Conservation (phyloP, 2,113 vertebrate genomes). For the Okapia johnstoni region DNA sequence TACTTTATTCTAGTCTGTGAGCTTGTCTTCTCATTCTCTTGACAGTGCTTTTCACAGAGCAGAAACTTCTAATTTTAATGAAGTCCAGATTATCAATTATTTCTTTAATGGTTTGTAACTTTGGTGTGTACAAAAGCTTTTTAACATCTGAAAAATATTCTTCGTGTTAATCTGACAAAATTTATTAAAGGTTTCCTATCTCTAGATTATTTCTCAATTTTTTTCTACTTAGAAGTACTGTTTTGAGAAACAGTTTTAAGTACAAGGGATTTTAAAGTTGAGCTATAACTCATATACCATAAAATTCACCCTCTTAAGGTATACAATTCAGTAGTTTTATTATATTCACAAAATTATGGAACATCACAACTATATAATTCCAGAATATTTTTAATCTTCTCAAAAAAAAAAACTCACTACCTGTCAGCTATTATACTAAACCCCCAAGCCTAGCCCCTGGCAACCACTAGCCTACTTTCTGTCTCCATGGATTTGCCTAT, state of each 20-base stretch:
- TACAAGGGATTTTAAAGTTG: neutral
- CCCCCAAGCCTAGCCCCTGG: neutral
- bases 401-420: neutral
- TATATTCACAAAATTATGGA: neutral
- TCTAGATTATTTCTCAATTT: neutral
- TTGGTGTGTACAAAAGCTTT: neutral
- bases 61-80: neutral
- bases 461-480: neutral
- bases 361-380: neutral
- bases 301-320: neutral
- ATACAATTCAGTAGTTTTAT: neutral
- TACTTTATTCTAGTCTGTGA: neutral
- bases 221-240: neutral
- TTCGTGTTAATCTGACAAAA: neutral
- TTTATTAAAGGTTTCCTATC: neutral
- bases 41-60: neutral
- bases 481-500: neutral
- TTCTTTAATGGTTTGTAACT: neutral
- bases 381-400: neutral
- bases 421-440: neutral
- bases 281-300: neutral
- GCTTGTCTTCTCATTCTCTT: neutral
- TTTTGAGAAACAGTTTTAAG: neutral
- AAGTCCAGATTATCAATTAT: neutral
- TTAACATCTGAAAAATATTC: neutral